Evolutionary conservation across 2,797 vertebrate species (phyloP), one percentile per base, ranked within the genome.

Genomic region (Moxostoma hubbsi): DNA sequence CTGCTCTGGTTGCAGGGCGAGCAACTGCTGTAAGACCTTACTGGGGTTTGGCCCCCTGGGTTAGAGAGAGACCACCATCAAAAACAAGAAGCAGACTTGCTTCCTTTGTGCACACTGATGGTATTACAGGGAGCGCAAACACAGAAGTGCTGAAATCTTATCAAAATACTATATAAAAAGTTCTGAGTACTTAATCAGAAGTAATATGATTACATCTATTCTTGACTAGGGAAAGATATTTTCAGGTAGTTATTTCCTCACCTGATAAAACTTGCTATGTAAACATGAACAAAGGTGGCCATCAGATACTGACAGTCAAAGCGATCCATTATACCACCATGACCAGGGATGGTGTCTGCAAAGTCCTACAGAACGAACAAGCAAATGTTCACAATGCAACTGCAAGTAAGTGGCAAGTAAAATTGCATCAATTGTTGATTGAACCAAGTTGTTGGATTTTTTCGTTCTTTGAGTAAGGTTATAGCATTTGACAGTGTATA

Each of bases 291-390:
- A 85, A 99, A 98, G 4, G 97, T 98, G 62, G 97, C 97, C 97
- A 98, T 97, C 90, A 99, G 79, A 88, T 98, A 99, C 92, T 99
- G 97, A 82, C 97, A 99, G 79, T 99, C 97, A 71, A 98, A 98
- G 13, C 97, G 96, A 87, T 98, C 97, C 96, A 99, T 97, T 89
- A 99, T 99, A 46, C 97, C 97, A 0, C 97, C 97, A 0, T 99
- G 97, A 1, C 97, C 97, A 4, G 97, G 97, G 88, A 99, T 98
- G 24, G 97, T 99, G 91, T 95, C 93, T 61, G 97, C 96, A 78
- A 98, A 99, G 90, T 99, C 97, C 97, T 99, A 87, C 65, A 61
- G 69, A 83, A 67, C 43, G 73, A 83, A 77, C 24, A 78, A 51
- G 51, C 63, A 43, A 16, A 62, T 53, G 24, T 4, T 54, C 57